Evolutionary conservation across 2,888 invertebrate genomes (phyloP).

Genomic region (Proisotoma minuta): DNA sequence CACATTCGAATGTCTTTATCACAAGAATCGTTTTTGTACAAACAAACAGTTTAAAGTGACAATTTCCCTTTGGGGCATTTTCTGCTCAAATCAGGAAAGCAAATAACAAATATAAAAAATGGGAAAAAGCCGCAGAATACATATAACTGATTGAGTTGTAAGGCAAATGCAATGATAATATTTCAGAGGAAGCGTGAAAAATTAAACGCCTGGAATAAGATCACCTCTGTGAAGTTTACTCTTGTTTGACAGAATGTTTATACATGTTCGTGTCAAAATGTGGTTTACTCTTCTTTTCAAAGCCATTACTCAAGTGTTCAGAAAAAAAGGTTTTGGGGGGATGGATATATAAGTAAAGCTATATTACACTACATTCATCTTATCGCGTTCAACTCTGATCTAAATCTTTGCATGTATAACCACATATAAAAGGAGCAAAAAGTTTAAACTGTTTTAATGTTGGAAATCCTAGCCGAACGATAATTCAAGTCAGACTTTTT

Average conservation of each 20-base stretch:
- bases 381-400: not conserved
- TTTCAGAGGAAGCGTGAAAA: not conserved
- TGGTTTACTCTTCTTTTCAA: not conserved
- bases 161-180: too few relatives aligned
- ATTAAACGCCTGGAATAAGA: not conserved
- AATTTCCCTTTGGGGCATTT: too few relatives aligned
- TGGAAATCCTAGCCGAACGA: too few relatives aligned
- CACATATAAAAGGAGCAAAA: too few relatives aligned
- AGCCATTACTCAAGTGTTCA: conserved; percentile 1
- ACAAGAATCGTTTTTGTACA: too few relatives aligned
- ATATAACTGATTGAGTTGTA: not conserved
- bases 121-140: not conserved
- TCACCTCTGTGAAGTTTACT: not conserved
- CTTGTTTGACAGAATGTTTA: conserved; percentile 25
- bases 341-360: too few relatives aligned
- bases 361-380: too few relatives aligned
- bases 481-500: too few relatives aligned
- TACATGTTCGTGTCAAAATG: conserved; percentile 37
- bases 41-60: too few relatives aligned
- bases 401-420: not conserved
- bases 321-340: not conserved
- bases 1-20: too few relatives aligned
- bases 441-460: too few relatives aligned
- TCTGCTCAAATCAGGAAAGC: too few relatives aligned
- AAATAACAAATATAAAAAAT: not conserved